Evolutionary conservation across 2,113 vertebrate genomes (phyloP), one percentile per base, ranked within the genome.

Genomic region (Semicossyphus pulcher): DNA sequence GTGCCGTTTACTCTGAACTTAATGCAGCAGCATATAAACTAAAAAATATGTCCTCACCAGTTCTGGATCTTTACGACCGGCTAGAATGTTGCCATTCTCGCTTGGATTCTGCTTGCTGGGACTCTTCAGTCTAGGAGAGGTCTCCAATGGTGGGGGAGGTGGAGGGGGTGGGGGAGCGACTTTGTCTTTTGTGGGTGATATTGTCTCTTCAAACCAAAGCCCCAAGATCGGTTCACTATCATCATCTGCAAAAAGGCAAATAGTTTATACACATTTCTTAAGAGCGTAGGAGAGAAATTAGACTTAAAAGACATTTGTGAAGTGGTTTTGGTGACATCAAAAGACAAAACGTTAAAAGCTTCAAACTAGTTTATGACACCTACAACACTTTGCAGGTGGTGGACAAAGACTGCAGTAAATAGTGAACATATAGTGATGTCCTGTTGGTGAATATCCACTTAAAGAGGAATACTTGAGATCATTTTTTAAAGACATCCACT

Each of bases 121-220:
- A 81, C 97, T 99, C 80, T 99, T 99, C 37, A 97, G 93, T 54
- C 96, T 91, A 0, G 97, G 97, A 0, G 96, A 98, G 11, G 96
- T 98, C 88, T 98, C 97, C 82, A 98, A 58, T 0, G 97, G 97
- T 1, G 97, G 97, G 0, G 97, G 97, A 0, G 96, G 97, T 0
- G 96, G 97, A 0, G 96, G 97, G 0, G 97, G 96, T 0, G 97
- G 98, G 0, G 97, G 97, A 0, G 95, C 96, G 70, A 95, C 95
- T 76, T 98, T 99, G 87, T 98, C 97, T 84, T 99, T 99, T 87
- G 94, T 96, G 16, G 98, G 98, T 31, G 97, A 99, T 92, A 99
- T 99, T 42, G 97, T 98, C 92, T 99, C 97, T 84, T 99, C 98
- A 88, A 99, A 99, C 98, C 98, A 99, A 0, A 99, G 96, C n/a